Evolutionary conservation across 2,888 invertebrate genomes (phyloP).

Genomic region (Litoditis marina): DNA sequence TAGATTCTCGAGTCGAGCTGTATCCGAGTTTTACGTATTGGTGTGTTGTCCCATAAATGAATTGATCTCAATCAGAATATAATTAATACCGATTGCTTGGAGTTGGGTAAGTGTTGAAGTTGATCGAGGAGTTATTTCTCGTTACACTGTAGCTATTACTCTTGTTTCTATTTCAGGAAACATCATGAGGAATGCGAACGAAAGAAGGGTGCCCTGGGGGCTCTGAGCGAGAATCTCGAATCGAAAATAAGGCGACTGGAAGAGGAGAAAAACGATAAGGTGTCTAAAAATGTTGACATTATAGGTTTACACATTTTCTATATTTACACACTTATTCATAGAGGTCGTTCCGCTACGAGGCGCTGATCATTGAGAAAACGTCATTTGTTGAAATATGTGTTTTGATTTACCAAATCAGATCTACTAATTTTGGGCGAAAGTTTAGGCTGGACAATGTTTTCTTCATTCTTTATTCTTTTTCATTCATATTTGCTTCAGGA

Average conservation of each 20-base stretch:
- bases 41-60: too few species aligned
- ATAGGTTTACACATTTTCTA: not conserved
- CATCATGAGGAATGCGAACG: slow-evolving; percentile 33
- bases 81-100: not conserved
- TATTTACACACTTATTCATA: too few species aligned
- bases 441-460: too few species aligned
- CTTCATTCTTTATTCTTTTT: not conserved
- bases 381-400: too few species aligned
- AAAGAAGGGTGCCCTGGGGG: slow-evolving; percentile 27
- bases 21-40: too few species aligned
- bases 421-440: too few species aligned
- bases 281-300: too few species aligned
- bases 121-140: not conserved
- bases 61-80: too few species aligned
- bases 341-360: too few species aligned
- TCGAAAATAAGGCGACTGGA: slow-evolving; percentile 28
- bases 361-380: too few species aligned
- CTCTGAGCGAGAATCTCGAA: slow-evolving; percentile 34
- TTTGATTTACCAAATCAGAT: too few species aligned
- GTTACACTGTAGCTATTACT: not conserved
- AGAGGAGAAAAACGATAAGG: slow-evolving; percentile 29
- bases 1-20: too few species aligned
- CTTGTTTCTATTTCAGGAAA: slow-evolving; percentile 18
- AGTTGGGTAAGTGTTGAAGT: not conserved
- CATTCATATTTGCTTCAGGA: slow-evolving; percentile 9